Conservation (phyloP, 35 echinoderm and acorn worm species). For the Hemicentrotus pulcherrimus region DNA sequence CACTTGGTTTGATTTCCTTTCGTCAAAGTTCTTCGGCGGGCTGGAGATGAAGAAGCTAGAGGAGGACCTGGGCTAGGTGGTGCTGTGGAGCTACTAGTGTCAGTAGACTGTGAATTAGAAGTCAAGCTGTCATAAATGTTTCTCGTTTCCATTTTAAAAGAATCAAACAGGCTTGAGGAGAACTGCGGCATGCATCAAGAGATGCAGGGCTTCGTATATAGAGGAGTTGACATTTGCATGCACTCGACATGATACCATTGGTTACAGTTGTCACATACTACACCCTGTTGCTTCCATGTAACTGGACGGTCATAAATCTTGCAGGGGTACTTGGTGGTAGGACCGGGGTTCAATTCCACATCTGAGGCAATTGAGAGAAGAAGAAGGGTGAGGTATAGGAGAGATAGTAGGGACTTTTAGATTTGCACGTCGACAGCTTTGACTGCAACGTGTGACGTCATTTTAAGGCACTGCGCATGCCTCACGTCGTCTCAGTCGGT, state of each 20-base stretch:
- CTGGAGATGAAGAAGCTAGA: not conserved
- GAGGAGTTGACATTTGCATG: slow-evolving; percentile 35
- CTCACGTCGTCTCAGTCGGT: no score
- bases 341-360: not conserved
- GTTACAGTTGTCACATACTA: slow-evolving; percentile 9
- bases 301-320: not conserved
- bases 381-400: not conserved
- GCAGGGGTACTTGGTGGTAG: not conserved
- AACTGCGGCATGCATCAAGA: slow-evolving; percentile 37
- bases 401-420: no score
- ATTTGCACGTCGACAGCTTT: no score
- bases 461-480: no score
- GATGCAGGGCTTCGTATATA: slow-evolving; percentile 19
- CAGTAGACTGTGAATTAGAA: not conserved
- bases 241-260: slow-evolving; percentile 47
- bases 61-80: not conserved
- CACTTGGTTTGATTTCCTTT: not conserved
- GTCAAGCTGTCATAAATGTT: not conserved
- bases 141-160: not conserved
- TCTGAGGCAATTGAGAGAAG: not conserved
- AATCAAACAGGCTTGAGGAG: slow-evolving; percentile 7
- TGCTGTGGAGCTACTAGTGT: not conserved
- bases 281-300: not conserved
- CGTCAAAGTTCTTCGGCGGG: not conserved
- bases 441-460: no score